Conservation (phyloP, 2,888 invertebrate genomes). For the Coronaproctus castanopsis region DNA sequence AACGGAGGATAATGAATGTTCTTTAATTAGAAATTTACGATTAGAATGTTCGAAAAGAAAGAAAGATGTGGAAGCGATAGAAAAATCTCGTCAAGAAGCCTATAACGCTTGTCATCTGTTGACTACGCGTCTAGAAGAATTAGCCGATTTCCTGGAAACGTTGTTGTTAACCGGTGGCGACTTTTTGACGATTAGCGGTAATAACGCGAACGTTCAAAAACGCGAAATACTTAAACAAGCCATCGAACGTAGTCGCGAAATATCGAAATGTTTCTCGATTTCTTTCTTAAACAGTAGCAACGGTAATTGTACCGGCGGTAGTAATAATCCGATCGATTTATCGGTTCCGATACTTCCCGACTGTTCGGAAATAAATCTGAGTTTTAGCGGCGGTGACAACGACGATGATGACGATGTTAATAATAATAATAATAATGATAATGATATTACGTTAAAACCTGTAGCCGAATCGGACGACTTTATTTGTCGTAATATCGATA, state of each 20-base stretch:
- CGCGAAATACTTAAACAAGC: constrained; percentile 33
- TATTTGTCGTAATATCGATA: not conserved
- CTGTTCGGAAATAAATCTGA: constrained; percentile 22
- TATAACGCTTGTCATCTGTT: constrained; percentile 31
- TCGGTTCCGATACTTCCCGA: constrained; percentile 20
- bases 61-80: constrained; percentile 26
- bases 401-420: constrained; percentile 15
- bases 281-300: constrained; percentile 2
- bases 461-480: not conserved
- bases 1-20: constrained; percentile 17
- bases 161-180: not conserved
- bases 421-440: too few relatives aligned
- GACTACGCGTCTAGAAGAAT: constrained; percentile 39
- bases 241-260: constrained; percentile 26
- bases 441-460: constrained; percentile 2
- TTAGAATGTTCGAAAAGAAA: constrained; percentile 22
- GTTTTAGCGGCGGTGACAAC: constrained; percentile 18
- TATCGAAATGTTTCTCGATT: constrained; percentile 15
- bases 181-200: constrained; percentile 2
- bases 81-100: constrained; percentile 27
- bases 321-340: not conserved
- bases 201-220: constrained; percentile 24
- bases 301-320: not conserved
- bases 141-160: constrained; percentile 39
- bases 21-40: constrained; percentile 16